Base-by-base conservation (phyloP, 2,797 vertebrate genomes). In the Spondyliosoma cantharus region DNA sequence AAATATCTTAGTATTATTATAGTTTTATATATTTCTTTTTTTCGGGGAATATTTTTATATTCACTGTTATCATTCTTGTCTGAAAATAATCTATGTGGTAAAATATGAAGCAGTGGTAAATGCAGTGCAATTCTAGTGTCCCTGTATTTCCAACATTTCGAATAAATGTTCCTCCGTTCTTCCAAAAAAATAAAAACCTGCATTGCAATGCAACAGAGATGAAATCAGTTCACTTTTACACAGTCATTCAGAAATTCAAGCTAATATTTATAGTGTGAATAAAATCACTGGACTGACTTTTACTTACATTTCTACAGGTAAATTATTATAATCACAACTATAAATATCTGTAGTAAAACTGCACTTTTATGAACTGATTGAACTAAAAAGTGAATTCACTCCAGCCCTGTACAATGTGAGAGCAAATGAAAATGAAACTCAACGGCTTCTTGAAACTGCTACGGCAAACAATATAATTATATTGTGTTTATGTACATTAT, bases 401-500 rank as follows among this genome's bases (percentile, higher is more conserved):
- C 29, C 68, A 85, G 69, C 64, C 56, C 72, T 87, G 76, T 75
- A 76, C 64, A 86, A 76, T 68, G 80, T 72, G 61, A 72, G 71
- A 88, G 80, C 80, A 78, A 79, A 87, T 76, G 16, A 89, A 87
- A 77, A 63, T 48, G 62, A 90, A 80, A 87, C 86, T 89, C 82
- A 52, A 93, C 93, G 93, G 91, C 89, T 85, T 92, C 75, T 90
- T 90, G 58, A 89, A 90, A 92, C 86, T 90, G 90, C 90, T 91
- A 92, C 89, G 52, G 85, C 81, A 90, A 92, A 92, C 92, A 84
- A 91, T 89, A 90, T 78, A 88, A 80, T 90, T 72, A 89, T 85
- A 87, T 86, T 86, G 71, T 86, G 65, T 89, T 54, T 93, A 93
- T 95, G 83, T 94, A 96, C 94, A 94, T 92, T 93, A 92, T 95